phyloP scores from a whole-genome alignment of 2,888 invertebrate species.

The Diaperis boleti region DNA sequence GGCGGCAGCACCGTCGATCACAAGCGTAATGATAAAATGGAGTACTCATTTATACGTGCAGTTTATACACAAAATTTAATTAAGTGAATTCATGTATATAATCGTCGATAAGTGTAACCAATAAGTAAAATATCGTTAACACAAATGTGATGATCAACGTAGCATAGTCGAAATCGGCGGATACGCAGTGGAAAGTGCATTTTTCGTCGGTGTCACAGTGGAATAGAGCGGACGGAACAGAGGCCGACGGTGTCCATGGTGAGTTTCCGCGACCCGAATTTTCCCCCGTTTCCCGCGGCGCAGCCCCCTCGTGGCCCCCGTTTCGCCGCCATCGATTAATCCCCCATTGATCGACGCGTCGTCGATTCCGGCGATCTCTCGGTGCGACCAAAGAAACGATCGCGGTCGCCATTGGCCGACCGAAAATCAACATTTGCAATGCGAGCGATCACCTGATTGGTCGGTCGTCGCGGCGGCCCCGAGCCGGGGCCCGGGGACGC shows the following conservation, averaged over 20 bases:
- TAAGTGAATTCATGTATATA: slow-evolving; percentile 59
- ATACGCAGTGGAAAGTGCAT: slow-evolving; percentile 51
- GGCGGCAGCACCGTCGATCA: slow-evolving; percentile 55
- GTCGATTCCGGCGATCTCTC: slow-evolving; percentile 13
- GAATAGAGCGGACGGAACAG: slow-evolving; percentile 45
- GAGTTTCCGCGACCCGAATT: slow-evolving; percentile 55
- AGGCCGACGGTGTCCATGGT: slow-evolving; percentile 66
- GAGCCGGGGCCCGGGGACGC: slow-evolving; percentile 21
- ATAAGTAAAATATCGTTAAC: slow-evolving; percentile 53
- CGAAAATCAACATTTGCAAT: slow-evolving; percentile 67
- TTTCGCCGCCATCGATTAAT: slow-evolving; percentile 21
- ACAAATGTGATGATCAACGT: slow-evolving; percentile 53
- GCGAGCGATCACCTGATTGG: slow-evolving; percentile 68
- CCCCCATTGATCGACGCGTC: slow-evolving; percentile 22
- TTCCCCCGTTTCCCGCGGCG: too few species aligned
- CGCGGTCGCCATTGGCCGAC: slow-evolving; percentile 62
- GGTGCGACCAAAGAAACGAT: slow-evolving; percentile 32
- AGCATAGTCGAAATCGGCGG: slow-evolving; percentile 48
- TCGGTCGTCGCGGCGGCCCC: slow-evolving; percentile 58
- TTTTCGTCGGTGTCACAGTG: slow-evolving; percentile 44
- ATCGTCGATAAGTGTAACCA: slow-evolving; percentile 51
- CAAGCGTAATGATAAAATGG: slow-evolving; percentile 68
- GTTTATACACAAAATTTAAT: slow-evolving; percentile 65
- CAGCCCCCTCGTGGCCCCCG: too few species aligned
- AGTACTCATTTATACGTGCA: slow-evolving; percentile 65